Base-by-base conservation (phyloP, 1,140 invertebrate genomes). In the Tetranychus cinnabarinus region DNA sequence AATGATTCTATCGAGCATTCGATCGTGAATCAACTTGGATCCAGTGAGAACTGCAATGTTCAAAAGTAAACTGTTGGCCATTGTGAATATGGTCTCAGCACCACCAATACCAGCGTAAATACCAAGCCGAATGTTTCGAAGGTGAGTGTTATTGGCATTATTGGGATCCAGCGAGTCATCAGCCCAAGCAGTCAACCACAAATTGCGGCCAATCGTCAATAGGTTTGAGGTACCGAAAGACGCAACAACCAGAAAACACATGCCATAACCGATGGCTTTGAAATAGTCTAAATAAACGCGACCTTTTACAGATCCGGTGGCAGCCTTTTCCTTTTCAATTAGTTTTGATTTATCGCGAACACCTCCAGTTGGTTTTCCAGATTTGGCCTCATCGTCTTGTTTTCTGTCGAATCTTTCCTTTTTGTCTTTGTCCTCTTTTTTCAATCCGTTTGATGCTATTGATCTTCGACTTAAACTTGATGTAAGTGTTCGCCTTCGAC, bases 101-200 rank as follows among this genome's bases (percentile, higher is more conserved):
- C 86, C 70, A 64, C 88, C 88, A 57, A 92, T 78, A 35, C 78
- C 85, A 62, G 84, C 86, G 71, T 93, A 93, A n/a, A 91, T 83
- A 63, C 84, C 85, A 50, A 93, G 77, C 70, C 89, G 89, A 71
- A 86, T 76, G 70, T 90, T 80, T 64, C 84, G 73, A 67, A 66
- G 76, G 76, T 34, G 65, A n/a, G 72, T 78, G 69, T 82, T 71
- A 5, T 58, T 46, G 6, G 10, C n/a, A 15, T 46, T 45, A 8
- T 23, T 35, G 13, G 65, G 61, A 50, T 68, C 56, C 3, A 61
- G 13, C 3, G 69, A 63, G 42, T 58, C 57, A 50, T 60, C 70
- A 46, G 71, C 71, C 72, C 72, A 74, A 34, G 62, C 62, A 34
- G 69, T 69, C 5, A 74, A 66, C 70, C 72, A 75, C 3, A 75